phyloP scores from a whole-genome alignment of 2,888 invertebrate species.

The Odontothrips loti region DNA sequence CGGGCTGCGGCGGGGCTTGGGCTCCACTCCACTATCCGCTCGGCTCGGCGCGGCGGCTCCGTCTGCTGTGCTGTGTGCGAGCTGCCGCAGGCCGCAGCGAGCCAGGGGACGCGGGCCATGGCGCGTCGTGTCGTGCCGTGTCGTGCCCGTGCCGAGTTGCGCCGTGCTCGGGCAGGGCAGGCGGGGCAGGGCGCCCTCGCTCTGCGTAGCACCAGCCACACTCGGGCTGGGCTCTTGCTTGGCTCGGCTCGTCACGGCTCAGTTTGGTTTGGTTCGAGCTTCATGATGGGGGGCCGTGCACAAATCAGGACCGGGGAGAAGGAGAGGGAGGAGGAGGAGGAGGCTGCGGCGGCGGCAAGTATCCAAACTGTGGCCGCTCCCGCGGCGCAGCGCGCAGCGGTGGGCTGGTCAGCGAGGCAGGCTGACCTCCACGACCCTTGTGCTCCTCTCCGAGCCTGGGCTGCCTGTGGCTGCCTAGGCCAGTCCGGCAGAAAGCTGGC shows the following conservation, averaged over 20 bases:
- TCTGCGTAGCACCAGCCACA: constrained; percentile 15
- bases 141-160: constrained; percentile 31
- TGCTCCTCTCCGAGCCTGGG: too few species aligned
- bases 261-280: not conserved
- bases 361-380: not conserved
- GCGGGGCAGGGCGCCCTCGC: constrained; percentile 31
- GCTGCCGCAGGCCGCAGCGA: constrained; percentile 29
- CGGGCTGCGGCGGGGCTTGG: constrained; percentile 25
- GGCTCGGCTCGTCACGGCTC: constrained; percentile 4
- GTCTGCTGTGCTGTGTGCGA: constrained; percentile 32
- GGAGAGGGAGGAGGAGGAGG: not conserved
- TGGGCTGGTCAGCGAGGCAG: too few species aligned
- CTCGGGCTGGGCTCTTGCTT: not conserved
- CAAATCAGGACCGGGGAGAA: not conserved
- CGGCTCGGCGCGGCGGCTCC: constrained; percentile 29
- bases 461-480: too few species aligned
- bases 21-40: not conserved
- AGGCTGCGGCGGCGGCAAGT: not conserved
- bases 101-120: too few species aligned
- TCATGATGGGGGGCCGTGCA: not conserved
- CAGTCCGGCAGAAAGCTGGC: too few species aligned
- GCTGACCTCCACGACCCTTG: too few species aligned
- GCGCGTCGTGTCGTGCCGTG: too few species aligned
- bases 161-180: constrained; percentile 30
- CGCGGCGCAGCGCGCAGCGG: not conserved